Evolutionary conservation across 1,140 invertebrate genomes (phyloP), one percentile per base, ranked within the genome.

Genomic region (Spodoptera litura): DNA sequence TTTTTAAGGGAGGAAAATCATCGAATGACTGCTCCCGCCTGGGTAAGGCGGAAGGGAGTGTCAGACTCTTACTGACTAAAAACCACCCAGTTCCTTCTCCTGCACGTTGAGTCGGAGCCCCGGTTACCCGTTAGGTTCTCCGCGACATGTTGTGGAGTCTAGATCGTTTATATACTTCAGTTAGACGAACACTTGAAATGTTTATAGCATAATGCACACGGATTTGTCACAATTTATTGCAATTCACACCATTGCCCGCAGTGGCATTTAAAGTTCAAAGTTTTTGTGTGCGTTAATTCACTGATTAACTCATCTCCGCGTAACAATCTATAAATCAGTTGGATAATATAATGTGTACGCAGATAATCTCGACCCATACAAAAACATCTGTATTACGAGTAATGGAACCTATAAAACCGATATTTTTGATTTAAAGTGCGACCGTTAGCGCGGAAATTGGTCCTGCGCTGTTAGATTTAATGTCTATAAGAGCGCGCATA

Each of bases 221-320:
- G 62, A 66, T 66, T 66, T 49, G 62, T 66, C 49, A 66, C 62
- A 66, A 66, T 66, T 66, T 49, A 66, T 66, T 64, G 61, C 61
- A 49, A 64, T 49, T 66, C 62, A 11, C 62, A 66, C 38, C 62
- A 49, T 35, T n/a, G n/a, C 20, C 35, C 9, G n/a, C 38, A 15
- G 38, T 66, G 62, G n/a, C 62, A 66, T 66, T 66, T 66, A 66
- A 49, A 66, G 15, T 66, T 49, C 62, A 66, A 15, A 49, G 38
- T 66, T 66, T 66, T 66, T 49, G 62, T 66, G 62, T 49, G 62
- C 38, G 62, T 66, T 66, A 20, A 49, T 66, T 66, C 38, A 15
- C 62, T 49, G 62, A 66, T 66, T 66, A 66, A 66, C 62, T 66
- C 38, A 66, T 66, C 62, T 66, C 62, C 38, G 38, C 10, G 4